Conservation (phyloP, 2,113 vertebrate genomes). For the Patagioenas fasciata region DNA sequence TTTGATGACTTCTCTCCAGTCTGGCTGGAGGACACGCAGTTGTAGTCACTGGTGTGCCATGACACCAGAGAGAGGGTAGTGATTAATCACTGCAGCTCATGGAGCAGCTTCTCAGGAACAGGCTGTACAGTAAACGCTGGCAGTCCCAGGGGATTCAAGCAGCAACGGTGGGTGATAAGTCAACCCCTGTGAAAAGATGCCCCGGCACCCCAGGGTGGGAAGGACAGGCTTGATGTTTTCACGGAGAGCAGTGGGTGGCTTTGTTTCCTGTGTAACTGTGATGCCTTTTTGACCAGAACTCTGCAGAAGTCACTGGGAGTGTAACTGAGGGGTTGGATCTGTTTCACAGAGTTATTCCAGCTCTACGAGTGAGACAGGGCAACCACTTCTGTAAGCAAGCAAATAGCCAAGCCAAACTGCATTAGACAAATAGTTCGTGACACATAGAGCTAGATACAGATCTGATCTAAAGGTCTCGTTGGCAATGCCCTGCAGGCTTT, state of each 20-base stretch:
- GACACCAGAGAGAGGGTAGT: constrained; percentile 7
- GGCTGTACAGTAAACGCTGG: not conserved
- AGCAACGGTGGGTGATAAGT: not conserved
- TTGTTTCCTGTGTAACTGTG: not conserved
- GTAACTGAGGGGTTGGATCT: not conserved
- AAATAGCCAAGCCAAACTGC: not conserved
- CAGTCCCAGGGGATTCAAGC: not conserved
- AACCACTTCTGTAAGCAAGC: not conserved
- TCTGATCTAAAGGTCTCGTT: constrained; percentile 18
- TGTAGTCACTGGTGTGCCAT: constrained; percentile 27
- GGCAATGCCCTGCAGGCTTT: constrained; percentile 36
- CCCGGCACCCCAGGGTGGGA: not conserved
- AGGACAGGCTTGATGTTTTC: not conserved
- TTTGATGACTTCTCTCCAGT: not conserved
- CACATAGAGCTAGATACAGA: not conserved
- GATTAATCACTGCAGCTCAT: constrained; percentile 20
- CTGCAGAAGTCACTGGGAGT: not conserved
- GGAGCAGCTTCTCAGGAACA: constrained; percentile 1
- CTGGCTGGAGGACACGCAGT: constrained; percentile 7
- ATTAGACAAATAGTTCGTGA: not conserved
- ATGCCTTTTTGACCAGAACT: not conserved
- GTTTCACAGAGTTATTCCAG: not conserved
- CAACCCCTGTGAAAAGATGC: not conserved
- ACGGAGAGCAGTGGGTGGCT: not conserved
- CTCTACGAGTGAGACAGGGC: not conserved